phyloP scores from a whole-genome alignment of 2,797 vertebrate genomes.

The Falco rusticolus region DNA sequence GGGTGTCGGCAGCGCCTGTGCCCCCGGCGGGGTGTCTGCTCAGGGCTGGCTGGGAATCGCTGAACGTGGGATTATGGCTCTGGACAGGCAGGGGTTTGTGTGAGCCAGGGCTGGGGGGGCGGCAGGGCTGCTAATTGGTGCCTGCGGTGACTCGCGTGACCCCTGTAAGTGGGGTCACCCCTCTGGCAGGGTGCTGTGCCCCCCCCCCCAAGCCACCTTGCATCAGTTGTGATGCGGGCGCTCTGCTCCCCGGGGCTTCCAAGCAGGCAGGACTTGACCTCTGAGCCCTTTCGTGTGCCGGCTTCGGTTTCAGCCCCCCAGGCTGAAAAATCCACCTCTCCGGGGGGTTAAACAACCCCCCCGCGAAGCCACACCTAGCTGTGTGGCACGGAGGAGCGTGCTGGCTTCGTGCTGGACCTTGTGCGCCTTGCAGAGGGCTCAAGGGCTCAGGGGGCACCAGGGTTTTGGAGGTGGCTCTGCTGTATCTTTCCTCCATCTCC shows the following conservation, averaged over 20 bases:
- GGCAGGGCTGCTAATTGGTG: background rate
- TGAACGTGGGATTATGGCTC: background rate
- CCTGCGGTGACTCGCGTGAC: background rate
- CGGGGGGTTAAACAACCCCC: background rate
- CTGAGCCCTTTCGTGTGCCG: background rate
- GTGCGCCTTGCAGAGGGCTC: background rate
- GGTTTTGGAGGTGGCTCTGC: background rate
- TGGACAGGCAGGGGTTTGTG: background rate
- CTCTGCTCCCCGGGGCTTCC: background rate
- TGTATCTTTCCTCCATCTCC: background rate
- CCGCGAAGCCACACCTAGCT: background rate
- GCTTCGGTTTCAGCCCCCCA: background rate
- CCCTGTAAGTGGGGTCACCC: background rate
- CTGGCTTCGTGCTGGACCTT: background rate
- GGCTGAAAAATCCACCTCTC: background rate
- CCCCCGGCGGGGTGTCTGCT: background rate
- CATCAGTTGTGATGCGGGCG: background rate
- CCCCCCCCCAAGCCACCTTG: background rate
- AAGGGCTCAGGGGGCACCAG: background rate
- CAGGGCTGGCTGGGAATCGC: background rate
- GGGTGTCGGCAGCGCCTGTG: background rate
- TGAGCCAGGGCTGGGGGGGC: accelerated
- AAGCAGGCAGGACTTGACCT: background rate
- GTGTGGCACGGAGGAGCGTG: background rate
- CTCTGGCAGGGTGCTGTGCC: background rate